A percentile compares a stretch with the other conserved stretches of the same genome.
Evolutionary conservation across 2,797 vertebrate species (phyloP).

Genomic region (Hyperoplus lanceolatus): DNA sequence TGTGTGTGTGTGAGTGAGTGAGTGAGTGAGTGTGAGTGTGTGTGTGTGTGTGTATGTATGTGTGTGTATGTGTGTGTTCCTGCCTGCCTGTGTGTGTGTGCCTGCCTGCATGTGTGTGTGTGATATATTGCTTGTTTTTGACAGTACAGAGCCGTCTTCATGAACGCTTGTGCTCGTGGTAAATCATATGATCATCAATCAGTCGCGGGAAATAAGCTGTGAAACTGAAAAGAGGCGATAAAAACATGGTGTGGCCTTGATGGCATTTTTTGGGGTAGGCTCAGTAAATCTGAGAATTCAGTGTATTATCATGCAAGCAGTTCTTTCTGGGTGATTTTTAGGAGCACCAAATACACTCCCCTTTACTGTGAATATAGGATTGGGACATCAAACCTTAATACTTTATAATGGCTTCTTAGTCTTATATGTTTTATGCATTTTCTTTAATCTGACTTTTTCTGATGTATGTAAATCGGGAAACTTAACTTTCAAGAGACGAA

Average conservation of each 20-base stretch:
- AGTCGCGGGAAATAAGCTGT: conserved; percentile 3
- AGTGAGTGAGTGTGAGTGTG: too few species aligned
- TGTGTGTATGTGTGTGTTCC: too few species aligned
- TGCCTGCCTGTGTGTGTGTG: too few species aligned
- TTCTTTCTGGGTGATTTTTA: too few species aligned
- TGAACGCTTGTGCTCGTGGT: background rate
- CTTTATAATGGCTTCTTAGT: background rate
- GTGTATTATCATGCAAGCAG: background rate
- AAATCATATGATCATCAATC: conserved; percentile 13
- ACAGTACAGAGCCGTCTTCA: background rate
- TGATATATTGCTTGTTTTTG: conserved; percentile 13
- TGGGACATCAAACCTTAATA: background rate
- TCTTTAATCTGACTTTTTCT: background rate
- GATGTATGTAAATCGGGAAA: background rate
- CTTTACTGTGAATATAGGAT: background rate
- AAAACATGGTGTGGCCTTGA: background rate
- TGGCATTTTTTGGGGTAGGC: conserved; percentile 13
- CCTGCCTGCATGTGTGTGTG: too few species aligned
- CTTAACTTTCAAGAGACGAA: too few species aligned
- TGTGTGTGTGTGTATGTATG: too few species aligned
- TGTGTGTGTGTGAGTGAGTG: too few species aligned
- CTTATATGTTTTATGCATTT: background rate
- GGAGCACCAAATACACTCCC: background rate
- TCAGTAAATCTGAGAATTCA: conserved; percentile 5
- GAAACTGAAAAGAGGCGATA: conserved; percentile 22